A percentile compares a stretch with the other conserved stretches of the same genome.
These are phyloP conservation scores for Bos taurus DNA, from an alignment of 2,113 vertebrate genomes.

Conservation along the genomic window ARS-UCD2.0 NC_037348.1:64881501-64882000, in stretches of 20 bases:
- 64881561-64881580: not conserved
- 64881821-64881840: conserved; percentile 46
- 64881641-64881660: not conserved
- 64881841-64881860: conserved; percentile 47
- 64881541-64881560: not conserved
- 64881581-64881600: too few relatives aligned
- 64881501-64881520: not conserved
- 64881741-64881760: not conserved
- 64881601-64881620: not conserved
- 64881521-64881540: not conserved
- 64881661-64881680: not conserved
- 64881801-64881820: not conserved
- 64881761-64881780: not conserved
- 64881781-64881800: not conserved
- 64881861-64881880: not conserved
- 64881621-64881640: not conserved
- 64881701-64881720: not conserved
- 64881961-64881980: not conserved
- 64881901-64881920: not conserved
- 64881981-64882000: not conserved
- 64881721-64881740: not conserved
- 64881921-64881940: rapidly evolving
- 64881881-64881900: not conserved
- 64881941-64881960: not conserved
- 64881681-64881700: not conserved